A percentile compares a stretch with the other conserved stretches of the same genome.
Evolutionary conservation across 2,888 invertebrate species (phyloP).

Genomic region (Anthrax anthrax): DNA sequence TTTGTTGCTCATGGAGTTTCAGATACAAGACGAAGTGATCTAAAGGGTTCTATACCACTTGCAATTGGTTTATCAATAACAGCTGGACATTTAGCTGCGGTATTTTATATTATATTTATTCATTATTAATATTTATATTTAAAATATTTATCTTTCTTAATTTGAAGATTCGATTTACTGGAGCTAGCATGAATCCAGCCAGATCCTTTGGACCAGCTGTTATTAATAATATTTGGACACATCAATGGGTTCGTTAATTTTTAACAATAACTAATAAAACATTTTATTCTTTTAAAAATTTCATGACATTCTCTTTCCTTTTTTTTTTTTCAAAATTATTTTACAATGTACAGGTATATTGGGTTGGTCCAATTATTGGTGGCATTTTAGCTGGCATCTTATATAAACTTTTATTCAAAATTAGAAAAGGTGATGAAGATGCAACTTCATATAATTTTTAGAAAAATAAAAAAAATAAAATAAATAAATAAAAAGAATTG

Average conservation of each 20-base stretch:
- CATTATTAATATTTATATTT: background rate
- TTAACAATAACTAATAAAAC: background rate
- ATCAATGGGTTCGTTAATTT: constrained; percentile 59
- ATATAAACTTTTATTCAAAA: constrained; percentile 56
- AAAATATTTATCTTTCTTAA: background rate
- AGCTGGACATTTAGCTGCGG: constrained; percentile 71
- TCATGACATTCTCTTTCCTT: background rate
- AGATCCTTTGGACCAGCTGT: constrained; percentile 79
- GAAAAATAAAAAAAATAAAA: constrained; percentile 1
- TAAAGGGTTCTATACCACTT: constrained; percentile 70
- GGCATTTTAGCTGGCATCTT: constrained; percentile 58
- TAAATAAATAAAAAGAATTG: no score
- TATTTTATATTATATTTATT: constrained; percentile 37
- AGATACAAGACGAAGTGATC: constrained; percentile 61
- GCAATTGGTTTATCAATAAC: constrained; percentile 79
- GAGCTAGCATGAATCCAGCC: constrained; percentile 88
- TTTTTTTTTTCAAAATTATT: constrained; percentile 12
- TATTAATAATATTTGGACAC: constrained; percentile 54
- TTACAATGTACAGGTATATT: constrained; percentile 69
- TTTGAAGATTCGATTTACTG: constrained; percentile 58
- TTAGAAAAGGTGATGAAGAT: constrained; percentile 56
- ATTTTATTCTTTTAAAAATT: background rate
- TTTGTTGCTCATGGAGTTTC: constrained; percentile 76
- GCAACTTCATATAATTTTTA: constrained; percentile 66
- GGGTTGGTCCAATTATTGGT: constrained; percentile 72